phyloP scores from a whole-genome alignment of 1,140 invertebrate genomes.

The Temnothorax nylanderi region DNA sequence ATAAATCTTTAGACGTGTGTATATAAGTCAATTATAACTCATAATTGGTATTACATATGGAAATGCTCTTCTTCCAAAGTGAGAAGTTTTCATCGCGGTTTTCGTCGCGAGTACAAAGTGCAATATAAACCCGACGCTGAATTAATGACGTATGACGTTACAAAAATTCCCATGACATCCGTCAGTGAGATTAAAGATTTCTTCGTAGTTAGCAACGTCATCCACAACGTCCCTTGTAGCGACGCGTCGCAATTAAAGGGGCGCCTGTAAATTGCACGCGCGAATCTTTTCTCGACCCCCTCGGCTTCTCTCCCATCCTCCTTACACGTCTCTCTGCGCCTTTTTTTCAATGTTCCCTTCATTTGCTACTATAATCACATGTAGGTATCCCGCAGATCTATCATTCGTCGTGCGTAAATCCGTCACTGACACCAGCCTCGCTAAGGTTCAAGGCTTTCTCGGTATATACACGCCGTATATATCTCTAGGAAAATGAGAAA shows the following conservation, averaged over 20 bases:
- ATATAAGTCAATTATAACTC: too few relatives aligned
- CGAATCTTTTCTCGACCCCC: constrained; percentile 57
- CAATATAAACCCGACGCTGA: not conserved
- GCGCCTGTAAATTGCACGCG: constrained; percentile 77
- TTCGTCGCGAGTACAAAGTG: not conserved
- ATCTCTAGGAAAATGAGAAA: constrained; percentile 69
- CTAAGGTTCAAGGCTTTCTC: constrained; percentile 64
- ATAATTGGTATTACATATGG: not conserved
- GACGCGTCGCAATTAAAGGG: constrained; percentile 78
- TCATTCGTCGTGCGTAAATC: constrained; percentile 57
- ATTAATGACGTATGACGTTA: not conserved
- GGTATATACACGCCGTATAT: not conserved
- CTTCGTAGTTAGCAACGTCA: not conserved
- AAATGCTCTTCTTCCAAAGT: not conserved
- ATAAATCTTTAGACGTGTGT: not conserved
- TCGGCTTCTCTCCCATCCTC: constrained; percentile 43
- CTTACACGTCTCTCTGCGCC: constrained; percentile 4
- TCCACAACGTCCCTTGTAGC: constrained; percentile 19
- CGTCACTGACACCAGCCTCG: not conserved
- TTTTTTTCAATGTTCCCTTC: constrained; percentile 64
- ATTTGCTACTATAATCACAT: constrained; percentile 57
- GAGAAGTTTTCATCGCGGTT: not conserved
- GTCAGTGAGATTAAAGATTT: not conserved
- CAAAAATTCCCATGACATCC: not conserved
- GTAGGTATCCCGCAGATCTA: constrained; percentile 60